Percentiles rank a stretch among this genome's conserved stretches.
These are phyloP conservation scores for Pangasius krempfi DNA, from an alignment of 2,797 vertebrate genomes.

Conservation along the genomic window DNA sequence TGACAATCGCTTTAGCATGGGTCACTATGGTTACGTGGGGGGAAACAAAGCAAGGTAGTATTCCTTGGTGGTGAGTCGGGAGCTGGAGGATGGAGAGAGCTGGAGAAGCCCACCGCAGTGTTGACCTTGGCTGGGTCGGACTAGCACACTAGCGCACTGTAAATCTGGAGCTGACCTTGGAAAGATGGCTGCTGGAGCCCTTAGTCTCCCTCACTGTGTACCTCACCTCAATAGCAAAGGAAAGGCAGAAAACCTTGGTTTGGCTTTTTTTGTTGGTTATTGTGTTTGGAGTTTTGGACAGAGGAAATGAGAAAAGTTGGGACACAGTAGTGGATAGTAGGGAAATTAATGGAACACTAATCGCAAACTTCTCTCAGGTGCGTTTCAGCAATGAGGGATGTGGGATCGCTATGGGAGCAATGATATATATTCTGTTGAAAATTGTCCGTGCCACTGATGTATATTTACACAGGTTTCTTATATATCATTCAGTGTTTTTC, in stretches of 20 bases:
- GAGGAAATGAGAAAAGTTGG: neutral
- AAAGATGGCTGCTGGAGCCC: constrained; percentile 53
- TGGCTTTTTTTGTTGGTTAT: constrained; percentile 19
- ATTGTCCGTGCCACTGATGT: constrained; percentile 43
- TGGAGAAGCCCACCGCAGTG: constrained; percentile 65
- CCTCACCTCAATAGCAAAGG: constrained; percentile 36
- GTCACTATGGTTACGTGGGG: constrained; percentile 66
- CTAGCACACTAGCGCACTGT: constrained; percentile 56
- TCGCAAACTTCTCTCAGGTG: constrained; percentile 20
- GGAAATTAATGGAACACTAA: neutral
- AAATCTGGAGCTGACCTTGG: constrained; percentile 71
- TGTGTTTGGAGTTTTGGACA: neutral
- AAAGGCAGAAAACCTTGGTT: neutral
- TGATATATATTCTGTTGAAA: constrained; percentile 62
- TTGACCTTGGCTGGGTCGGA: constrained; percentile 71
- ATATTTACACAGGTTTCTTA: constrained; percentile 44
- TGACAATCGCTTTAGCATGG: constrained; percentile 63
- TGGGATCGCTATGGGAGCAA: constrained; percentile 25
- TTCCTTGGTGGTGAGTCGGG: constrained; percentile 57
- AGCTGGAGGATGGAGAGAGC: constrained; percentile 40
- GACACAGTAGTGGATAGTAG: neutral
- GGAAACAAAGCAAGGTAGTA: constrained; percentile 70
- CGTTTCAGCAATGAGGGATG: constrained; percentile 32
- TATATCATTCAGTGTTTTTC: constrained; percentile 49
- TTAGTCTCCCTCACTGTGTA: constrained; percentile 30